Evolutionary conservation across 2,888 invertebrate genomes (phyloP), one percentile per base, ranked within the genome.

Genomic region (Dendrolimus houi): DNA sequence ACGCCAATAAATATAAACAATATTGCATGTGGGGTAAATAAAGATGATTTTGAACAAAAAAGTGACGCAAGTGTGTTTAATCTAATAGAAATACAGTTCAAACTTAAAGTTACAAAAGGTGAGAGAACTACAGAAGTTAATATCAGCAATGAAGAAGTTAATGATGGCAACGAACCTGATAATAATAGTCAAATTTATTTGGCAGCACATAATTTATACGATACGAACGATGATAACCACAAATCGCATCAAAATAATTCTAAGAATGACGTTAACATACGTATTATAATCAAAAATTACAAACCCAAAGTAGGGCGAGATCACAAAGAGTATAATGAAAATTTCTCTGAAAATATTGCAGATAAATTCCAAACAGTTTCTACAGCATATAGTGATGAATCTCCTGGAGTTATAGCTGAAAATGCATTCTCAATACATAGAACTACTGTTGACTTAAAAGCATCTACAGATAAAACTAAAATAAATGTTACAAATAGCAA

Each of bases 41-140:
- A 64, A 56, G 62, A 71, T 14, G 57, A 65, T 2, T 58, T 57
- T 2, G 64, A 74, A 54, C 59, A 57, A 1, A 73, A 63, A 62
- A 80, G 76, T 56, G 70, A 75, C 10, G 62, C 61, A 2, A 85
- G 80, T 62, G 56, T 77, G 47, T 63, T 74, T 9, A 83, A 85
- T 65, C 65, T 78, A 52, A 73, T 87, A 55, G 86, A 87, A 72
- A 85, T 88, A 52, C 75, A 81, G 60, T 79, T 87, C 52, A 82
- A 80, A 58, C 60, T 87, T 8, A 81, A 77, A 62, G 72, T 85
- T 1, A 75, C 72, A 56, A 76, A 78, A 57, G 77, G 75, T 1
- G 81, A 85, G 14, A 79, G 79, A 67, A 74, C 68, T 1, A 73
- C 77, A 40, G 79, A 77, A 60, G 60, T 79, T 1, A 72, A 77